Conservation (phyloP, 2,888 invertebrate species). For the Ophion slaviceki region DNA sequence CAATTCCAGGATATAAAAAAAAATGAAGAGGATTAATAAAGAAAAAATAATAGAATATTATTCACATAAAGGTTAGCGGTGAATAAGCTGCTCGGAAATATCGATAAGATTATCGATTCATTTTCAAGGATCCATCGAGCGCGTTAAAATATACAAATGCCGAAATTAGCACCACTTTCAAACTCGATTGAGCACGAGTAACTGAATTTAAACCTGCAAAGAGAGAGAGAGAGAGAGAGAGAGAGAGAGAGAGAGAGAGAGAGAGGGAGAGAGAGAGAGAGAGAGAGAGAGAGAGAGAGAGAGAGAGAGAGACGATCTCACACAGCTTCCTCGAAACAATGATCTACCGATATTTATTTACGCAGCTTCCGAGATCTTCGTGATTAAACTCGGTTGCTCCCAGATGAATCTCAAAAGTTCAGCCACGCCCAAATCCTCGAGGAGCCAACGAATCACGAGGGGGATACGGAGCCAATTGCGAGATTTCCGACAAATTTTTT, state of each 20-base stretch:
- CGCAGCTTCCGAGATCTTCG: constrained; percentile 71
- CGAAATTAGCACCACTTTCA: constrained; percentile 57
- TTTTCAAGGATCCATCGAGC: constrained; percentile 55
- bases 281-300: constrained; percentile 1
- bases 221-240: not conserved
- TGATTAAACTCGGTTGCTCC: constrained; percentile 68
- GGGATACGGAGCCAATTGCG: constrained; percentile 52
- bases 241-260: too few relatives aligned
- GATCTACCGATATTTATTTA: constrained; percentile 74
- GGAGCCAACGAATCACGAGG: constrained; percentile 74
- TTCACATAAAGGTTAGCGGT: too few relatives aligned
- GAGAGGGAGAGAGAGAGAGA: not conserved
- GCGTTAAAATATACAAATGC: constrained; percentile 49
- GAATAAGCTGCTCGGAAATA: constrained; percentile 29
- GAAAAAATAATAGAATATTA: too few relatives aligned
- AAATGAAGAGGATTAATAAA: too few relatives aligned
- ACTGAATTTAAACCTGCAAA: constrained; percentile 38
- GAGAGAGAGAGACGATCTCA: constrained; percentile 30
- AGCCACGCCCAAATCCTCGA: constrained; percentile 75
- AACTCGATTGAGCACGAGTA: constrained; percentile 50
- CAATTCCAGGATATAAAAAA: not conserved
- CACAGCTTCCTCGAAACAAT: constrained; percentile 72
- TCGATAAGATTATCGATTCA: constrained; percentile 57
- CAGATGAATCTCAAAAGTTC: constrained; percentile 70
- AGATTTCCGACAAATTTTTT: constrained; percentile 64